Conservation (phyloP, 2,888 invertebrate species). For the Eucera pruinosa region DNA sequence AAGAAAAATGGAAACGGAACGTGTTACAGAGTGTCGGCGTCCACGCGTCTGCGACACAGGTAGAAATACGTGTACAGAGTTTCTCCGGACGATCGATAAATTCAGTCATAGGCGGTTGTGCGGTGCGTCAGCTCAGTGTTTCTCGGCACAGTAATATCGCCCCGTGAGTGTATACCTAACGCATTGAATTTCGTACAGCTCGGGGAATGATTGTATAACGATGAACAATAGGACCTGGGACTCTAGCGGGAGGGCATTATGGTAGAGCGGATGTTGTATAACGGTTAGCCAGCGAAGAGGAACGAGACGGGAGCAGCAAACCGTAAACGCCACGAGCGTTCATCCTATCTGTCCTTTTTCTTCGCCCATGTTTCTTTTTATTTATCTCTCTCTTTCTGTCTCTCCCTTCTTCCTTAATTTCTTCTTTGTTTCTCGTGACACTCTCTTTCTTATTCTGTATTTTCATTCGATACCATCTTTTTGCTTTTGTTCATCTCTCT, state of each 20-base stretch:
- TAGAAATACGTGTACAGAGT: constrained; percentile 33
- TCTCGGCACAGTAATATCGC: constrained; percentile 48
- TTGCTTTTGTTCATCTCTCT: neutral
- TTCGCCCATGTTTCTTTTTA: neutral
- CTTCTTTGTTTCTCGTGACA: constrained; percentile 21
- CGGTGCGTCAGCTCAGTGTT: constrained; percentile 40
- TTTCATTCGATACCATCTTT: constrained; percentile 8
- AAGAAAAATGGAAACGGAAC: constrained; percentile 10
- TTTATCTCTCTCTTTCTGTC: constrained; percentile 3
- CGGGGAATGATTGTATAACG: constrained; percentile 80
- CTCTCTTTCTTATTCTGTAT: constrained; percentile 12
- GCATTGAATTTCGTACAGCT: constrained; percentile 75
- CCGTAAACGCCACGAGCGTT: constrained; percentile 81
- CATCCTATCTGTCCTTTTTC: constrained; percentile 67
- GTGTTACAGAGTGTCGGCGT: constrained; percentile 8
- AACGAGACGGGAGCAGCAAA: constrained; percentile 82
- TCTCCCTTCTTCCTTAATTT: no score
- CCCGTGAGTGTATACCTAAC: constrained; percentile 49
- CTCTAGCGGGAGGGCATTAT: constrained; percentile 78
- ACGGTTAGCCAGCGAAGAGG: constrained; percentile 84
- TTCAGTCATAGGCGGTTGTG: constrained; percentile 52
- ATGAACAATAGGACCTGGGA: constrained; percentile 81
- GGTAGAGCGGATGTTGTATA: constrained; percentile 84
- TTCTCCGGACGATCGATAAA: constrained; percentile 61
- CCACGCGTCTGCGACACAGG: constrained; percentile 25